A percentile compares a stretch with the other conserved stretches of the same genome.
These are phyloP conservation scores for Acleris sparsana DNA, from an alignment of 2,888 invertebrate species.

Conservation along the genomic window DNA sequence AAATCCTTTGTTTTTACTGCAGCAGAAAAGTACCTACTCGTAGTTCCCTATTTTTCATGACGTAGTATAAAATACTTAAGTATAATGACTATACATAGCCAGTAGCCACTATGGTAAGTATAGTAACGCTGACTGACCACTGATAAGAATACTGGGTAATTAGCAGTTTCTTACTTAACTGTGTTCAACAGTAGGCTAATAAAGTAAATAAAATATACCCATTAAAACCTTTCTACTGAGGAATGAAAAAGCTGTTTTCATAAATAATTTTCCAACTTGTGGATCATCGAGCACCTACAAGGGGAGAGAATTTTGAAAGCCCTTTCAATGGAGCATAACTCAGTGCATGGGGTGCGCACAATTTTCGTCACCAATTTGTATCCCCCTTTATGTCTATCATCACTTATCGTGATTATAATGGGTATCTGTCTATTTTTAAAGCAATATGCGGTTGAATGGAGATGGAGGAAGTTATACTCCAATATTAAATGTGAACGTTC, in stretches of 20 bases:
- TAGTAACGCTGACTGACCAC: too few species aligned
- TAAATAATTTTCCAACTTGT: conserved; percentile 35
- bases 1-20: too few species aligned
- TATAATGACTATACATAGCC: too few species aligned
- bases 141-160: too few species aligned
- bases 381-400: conserved; percentile 35
- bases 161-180: too few species aligned
- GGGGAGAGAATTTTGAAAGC: conserved; percentile 37
- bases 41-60: too few species aligned
- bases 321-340: conserved; percentile 36
- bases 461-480: not conserved
- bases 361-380: conserved; percentile 37
- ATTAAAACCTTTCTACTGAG: conserved; percentile 1
- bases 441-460: conserved; percentile 17
- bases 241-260: conserved; percentile 30
- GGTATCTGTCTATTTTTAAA: conserved; percentile 30
- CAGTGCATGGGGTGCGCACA: conserved; percentile 35
- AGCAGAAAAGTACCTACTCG: too few species aligned
- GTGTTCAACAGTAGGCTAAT: too few species aligned
- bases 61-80: too few species aligned
- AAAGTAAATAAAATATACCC: too few species aligned
- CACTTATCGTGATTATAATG: conserved; percentile 32
- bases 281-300: conserved; percentile 33
- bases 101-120: too few species aligned
- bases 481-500: too few species aligned